Evolutionary conservation across 2,113 vertebrate genomes (phyloP).

Genomic region (Mus spicilegus): DNA sequence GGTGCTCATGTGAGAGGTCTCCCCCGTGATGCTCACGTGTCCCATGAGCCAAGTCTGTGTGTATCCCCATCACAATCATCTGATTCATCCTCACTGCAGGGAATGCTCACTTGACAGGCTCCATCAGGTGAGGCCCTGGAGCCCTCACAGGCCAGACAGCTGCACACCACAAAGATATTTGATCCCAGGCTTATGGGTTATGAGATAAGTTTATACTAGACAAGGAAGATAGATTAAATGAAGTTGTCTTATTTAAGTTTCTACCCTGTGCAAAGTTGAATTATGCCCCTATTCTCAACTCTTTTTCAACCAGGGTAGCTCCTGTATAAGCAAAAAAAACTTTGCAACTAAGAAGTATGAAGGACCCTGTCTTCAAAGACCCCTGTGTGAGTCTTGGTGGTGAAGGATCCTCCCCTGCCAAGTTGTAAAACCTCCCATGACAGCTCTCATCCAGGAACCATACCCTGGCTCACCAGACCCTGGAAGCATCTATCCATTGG

Average conservation of each 20-base stretch:
- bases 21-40: accelerated
- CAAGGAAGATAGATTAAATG: background rate
- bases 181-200: background rate
- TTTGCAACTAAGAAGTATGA: background rate
- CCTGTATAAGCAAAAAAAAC: background rate
- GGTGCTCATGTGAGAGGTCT: accelerated
- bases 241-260: background rate
- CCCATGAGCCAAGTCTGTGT: background rate
- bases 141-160: background rate
- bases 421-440: too few relatives aligned
- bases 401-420: too few relatives aligned
- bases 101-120: background rate
- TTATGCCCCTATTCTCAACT: too few relatives aligned
- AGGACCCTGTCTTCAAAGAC: background rate
- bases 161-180: background rate
- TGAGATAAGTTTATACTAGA: background rate
- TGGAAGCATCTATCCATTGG: background rate
- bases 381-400: background rate
- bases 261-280: background rate
- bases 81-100: background rate
- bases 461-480: background rate
- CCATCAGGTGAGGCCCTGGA: accelerated
- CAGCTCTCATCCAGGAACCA: background rate
- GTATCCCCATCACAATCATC: accelerated
- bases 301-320: background rate